Evolutionary conservation across 2,113 vertebrate species (phyloP).

Genomic region (Talpa occidentalis): DNA sequence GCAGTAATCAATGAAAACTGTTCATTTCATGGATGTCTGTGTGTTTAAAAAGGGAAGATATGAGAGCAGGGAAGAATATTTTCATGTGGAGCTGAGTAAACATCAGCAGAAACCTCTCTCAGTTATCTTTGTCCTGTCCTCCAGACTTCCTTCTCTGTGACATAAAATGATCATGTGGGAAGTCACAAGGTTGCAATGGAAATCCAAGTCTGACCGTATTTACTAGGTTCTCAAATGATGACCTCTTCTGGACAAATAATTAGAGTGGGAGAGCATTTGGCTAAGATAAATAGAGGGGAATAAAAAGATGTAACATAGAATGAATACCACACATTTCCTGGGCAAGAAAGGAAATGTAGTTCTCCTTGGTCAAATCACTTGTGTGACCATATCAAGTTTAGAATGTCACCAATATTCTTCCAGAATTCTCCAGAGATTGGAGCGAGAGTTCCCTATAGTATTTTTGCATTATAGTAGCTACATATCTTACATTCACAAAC

Average conservation of each 20-base stretch:
- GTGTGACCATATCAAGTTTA: not conserved
- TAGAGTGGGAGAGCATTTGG: conserved; percentile 40
- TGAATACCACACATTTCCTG: not conserved
- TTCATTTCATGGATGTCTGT: conserved; percentile 64
- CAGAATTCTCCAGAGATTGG: not conserved
- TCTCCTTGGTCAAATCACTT: not conserved
- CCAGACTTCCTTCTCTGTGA: conserved; percentile 43
- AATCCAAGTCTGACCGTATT: conserved; percentile 74
- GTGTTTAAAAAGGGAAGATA: conserved; percentile 32
- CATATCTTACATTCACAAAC: not conserved
- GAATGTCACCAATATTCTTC: not conserved
- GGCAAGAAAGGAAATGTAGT: not conserved
- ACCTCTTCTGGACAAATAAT: conserved; percentile 70
- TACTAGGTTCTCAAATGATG: conserved; percentile 66
- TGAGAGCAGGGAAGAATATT: not conserved
- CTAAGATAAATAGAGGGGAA: not conserved
- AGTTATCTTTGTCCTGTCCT: conserved; percentile 45
- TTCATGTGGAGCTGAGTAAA: conserved; percentile 66
- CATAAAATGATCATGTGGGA: conserved; percentile 44
- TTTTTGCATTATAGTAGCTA: not conserved
- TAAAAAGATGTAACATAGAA: not conserved
- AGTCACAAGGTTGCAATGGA: conserved; percentile 64
- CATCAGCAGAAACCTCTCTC: conserved; percentile 36
- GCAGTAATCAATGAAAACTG: conserved; percentile 72
- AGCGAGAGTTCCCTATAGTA: not conserved